Conservation (phyloP, 2,797 vertebrate genomes). For the Vespertilio murinus region DNA sequence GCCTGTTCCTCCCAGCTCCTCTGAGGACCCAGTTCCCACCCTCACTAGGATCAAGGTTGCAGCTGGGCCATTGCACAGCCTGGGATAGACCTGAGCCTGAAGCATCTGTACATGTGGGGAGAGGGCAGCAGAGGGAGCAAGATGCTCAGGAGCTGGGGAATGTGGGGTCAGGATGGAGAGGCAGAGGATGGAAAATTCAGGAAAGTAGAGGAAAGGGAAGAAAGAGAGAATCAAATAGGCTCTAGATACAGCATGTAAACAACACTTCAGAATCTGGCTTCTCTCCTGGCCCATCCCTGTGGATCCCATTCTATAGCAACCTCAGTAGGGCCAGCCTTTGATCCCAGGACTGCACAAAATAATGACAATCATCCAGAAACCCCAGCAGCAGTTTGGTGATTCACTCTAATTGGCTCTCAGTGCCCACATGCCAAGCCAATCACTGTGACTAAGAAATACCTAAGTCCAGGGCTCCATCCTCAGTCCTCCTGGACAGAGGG, state of each 20-base stretch:
- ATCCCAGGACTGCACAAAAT: neutral
- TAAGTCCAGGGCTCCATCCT: too few species aligned
- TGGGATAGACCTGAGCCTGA: neutral
- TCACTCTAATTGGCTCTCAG: neutral
- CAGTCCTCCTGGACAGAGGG: neutral
- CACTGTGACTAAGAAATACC: neutral
- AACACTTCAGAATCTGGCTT: neutral
- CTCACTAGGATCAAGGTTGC: neutral
- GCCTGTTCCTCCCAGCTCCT: neutral
- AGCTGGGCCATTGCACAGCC: neutral
- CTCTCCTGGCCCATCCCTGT: neutral
- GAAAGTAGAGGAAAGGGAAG: neutral
- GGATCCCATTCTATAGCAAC: neutral
- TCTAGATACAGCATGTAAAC: neutral
- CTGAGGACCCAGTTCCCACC: neutral
- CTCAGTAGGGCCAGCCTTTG: neutral
- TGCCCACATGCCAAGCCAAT: neutral
- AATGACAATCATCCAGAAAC: neutral
- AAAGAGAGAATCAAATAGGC: neutral
- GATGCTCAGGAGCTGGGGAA: neutral
- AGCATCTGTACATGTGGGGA: accelerated
- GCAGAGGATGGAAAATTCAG: neutral
- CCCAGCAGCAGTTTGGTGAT: neutral
- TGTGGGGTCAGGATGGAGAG: neutral
- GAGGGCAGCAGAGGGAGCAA: neutral